phyloP scores from a whole-genome alignment of 2,888 invertebrate species.

The Pandemis heparana region DNA sequence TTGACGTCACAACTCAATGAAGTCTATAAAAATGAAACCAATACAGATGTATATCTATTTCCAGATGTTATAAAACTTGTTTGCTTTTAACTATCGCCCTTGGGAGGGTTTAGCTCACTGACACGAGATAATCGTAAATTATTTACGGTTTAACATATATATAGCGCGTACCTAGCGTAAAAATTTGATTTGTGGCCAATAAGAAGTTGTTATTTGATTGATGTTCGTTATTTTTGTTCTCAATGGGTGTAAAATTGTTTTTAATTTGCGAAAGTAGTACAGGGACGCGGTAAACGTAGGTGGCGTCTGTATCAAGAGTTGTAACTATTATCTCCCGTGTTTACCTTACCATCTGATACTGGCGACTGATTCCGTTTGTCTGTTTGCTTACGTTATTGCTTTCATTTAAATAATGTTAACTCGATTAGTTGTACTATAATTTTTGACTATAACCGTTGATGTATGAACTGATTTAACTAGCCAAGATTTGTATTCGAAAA shows the following conservation, averaged over 20 bases:
- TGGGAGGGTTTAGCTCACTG: slow-evolving; percentile 66
- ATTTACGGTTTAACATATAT: slow-evolving; percentile 60
- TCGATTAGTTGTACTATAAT: too few species aligned
- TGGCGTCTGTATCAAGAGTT: slow-evolving; percentile 52
- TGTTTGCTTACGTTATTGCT: slow-evolving; percentile 21
- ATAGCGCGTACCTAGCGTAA: slow-evolving; percentile 57
- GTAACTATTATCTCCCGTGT: slow-evolving; percentile 65
- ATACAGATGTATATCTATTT: slow-evolving; percentile 67
- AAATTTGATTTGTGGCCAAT: slow-evolving; percentile 64
- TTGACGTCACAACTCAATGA: slow-evolving; percentile 60
- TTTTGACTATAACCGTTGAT: too few species aligned
- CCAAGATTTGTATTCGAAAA: too few species aligned
- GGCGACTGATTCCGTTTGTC: slow-evolving; percentile 33
- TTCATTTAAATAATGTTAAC: background rate
- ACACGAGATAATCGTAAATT: slow-evolving; percentile 62
- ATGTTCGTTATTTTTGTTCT: slow-evolving; percentile 52
- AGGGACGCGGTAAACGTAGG: slow-evolving; percentile 39
- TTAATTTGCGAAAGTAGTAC: slow-evolving; percentile 42
- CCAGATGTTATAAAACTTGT: slow-evolving; percentile 71
- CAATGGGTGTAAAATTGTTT: slow-evolving; percentile 40
- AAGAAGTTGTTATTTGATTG: slow-evolving; percentile 64
- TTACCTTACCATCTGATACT: slow-evolving; percentile 52
- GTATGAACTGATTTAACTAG: too few species aligned
- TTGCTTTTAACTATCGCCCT: slow-evolving; percentile 73
- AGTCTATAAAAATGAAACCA: slow-evolving; percentile 61